Base-by-base conservation (phyloP, 2,113 vertebrate species). In the Epinephelus lanceolatus region DNA sequence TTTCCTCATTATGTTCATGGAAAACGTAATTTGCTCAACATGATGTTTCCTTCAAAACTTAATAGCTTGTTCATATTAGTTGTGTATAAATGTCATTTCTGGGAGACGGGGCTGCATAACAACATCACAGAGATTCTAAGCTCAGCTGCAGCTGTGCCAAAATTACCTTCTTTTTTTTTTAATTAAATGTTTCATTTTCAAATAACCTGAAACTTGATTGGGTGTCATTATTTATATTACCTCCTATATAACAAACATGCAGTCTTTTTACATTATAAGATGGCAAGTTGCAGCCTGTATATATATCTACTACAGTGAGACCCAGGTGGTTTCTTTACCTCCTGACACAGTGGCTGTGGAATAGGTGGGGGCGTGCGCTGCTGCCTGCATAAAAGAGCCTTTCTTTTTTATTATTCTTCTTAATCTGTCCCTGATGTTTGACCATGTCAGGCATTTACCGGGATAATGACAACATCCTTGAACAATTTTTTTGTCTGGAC, bases 371-470 rank as follows among this genome's bases (percentile, higher is more conserved):
- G 52, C 5, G 40, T 65, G 23, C 2, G 2, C 51, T 71, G 23
- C 57, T 71, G 45, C 76, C 51, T 17, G 62, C 62, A 23, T 65
- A 37, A 30, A 69, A 27, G 21, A 78, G 25, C 62, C 6, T 23
- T 25, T 45, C 2, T 45, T 45, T 37, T 65, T 55, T 37, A 53
- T 71, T 68, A 40, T 68, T 69, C 23, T 27, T 19, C 65, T 30
- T 18, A 14, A 1, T 18, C 66, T 56, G 49, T 45, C 47, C 30
- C 51, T 51, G 49, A 51, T 0, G 5, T 75, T 60, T 66, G 67
- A 68, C 67, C 63, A 18, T 47, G 12, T 71, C 80, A 71, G 18
- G 71, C 71, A 77, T 55, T 80, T 18, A 1, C 59, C 53, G 67
- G 18, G 10, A 60, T 30, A 70, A 67, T 71, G 25, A 30, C 19